These are phyloP conservation scores for Planococcus citri DNA, from an alignment of 1,140 invertebrate species.

Conservation along the genomic window DNA sequence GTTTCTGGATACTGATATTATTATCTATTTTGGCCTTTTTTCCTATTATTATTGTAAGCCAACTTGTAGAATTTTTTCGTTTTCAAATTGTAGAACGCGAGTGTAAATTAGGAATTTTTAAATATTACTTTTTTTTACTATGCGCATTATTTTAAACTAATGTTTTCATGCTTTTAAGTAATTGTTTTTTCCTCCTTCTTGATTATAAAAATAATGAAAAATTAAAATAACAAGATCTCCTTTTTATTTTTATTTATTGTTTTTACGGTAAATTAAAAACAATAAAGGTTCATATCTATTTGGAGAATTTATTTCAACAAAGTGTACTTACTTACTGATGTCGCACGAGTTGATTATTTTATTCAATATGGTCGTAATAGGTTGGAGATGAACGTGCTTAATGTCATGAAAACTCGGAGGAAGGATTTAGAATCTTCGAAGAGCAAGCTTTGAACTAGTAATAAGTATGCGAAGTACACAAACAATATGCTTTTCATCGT, in stretches of 20 bases:
- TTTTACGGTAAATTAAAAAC: background rate
- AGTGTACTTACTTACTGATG: too few relatives aligned
- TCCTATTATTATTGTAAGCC: background rate
- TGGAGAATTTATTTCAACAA: background rate
- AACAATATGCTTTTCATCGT: too few relatives aligned
- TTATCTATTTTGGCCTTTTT: background rate
- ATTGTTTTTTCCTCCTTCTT: background rate
- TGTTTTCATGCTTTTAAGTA: background rate
- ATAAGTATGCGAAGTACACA: too few relatives aligned
- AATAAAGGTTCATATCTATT: conserved; percentile 2
- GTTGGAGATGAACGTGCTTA: too few relatives aligned
- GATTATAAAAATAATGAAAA: background rate
- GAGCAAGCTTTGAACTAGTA: too few relatives aligned
- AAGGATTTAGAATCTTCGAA: too few relatives aligned
- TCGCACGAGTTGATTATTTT: too few relatives aligned
- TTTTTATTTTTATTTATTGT: conserved; percentile 1
- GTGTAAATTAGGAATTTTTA: background rate
- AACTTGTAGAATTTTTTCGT: background rate
- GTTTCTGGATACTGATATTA: background rate
- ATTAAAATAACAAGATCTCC: background rate
- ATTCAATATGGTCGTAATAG: too few relatives aligned
- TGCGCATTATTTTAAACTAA: background rate
- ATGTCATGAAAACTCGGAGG: too few relatives aligned
- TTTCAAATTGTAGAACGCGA: background rate
- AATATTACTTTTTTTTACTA: background rate